Evolutionary conservation across 2,888 invertebrate species (phyloP).

Genomic region (Venustoraphidia nigricollis): DNA sequence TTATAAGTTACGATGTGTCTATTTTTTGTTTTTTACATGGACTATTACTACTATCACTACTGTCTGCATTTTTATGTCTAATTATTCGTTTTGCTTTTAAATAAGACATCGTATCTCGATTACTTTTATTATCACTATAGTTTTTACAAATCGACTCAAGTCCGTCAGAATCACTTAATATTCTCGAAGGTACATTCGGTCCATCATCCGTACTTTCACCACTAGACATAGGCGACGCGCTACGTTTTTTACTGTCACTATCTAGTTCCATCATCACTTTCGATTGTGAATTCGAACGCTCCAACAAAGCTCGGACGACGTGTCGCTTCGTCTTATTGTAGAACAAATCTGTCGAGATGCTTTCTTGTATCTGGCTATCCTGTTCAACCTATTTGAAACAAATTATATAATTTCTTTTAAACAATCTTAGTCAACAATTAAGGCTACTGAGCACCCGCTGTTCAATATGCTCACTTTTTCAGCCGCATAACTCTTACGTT

Average conservation of each 20-base stretch:
- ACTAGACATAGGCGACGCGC: neutral
- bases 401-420: too few species aligned
- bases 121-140: constrained; percentile 10
- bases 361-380: too few species aligned
- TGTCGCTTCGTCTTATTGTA: too few species aligned
- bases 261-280: neutral
- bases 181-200: neutral
- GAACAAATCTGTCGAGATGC: too few species aligned
- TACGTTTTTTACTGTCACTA: neutral
- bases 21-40: constrained; percentile 19
- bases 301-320: too few species aligned
- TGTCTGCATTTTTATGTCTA: constrained; percentile 21
- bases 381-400: too few species aligned
- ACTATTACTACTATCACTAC: constrained; percentile 5
- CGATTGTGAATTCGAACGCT: neutral
- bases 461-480: too few species aligned
- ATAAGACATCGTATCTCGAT: constrained; percentile 24
- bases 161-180: neutral
- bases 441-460: too few species aligned
- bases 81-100: constrained; percentile 26
- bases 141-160: neutral
- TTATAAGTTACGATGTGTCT: neutral
- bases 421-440: too few species aligned
- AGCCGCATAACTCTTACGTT: too few species aligned
- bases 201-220: neutral